A percentile compares a stretch with the other conserved stretches of the same genome.
These are phyloP conservation scores for Popillia japonica DNA, from an alignment of 1,140 invertebrate species.

Conservation along the genomic window DNA sequence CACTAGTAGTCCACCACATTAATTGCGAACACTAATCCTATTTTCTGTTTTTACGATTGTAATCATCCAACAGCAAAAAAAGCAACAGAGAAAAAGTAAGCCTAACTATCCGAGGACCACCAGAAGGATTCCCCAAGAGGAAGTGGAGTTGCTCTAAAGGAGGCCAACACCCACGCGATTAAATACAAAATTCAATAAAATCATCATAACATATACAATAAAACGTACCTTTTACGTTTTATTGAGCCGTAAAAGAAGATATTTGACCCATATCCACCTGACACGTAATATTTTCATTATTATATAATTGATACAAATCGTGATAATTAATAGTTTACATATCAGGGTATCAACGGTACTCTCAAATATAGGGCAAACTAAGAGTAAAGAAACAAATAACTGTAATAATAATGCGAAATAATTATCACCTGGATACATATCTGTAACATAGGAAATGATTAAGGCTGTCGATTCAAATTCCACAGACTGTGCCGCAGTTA, in stretches of 20 bases:
- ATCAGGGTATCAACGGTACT: slow-evolving; percentile 35
- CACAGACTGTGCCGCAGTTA: not conserved
- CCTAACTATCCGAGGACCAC: too few relatives aligned
- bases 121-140: too few relatives aligned
- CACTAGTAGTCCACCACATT: too few relatives aligned
- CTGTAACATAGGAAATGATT: slow-evolving; percentile 47
- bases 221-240: too few relatives aligned
- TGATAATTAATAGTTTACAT: slow-evolving; percentile 33
- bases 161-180: too few relatives aligned
- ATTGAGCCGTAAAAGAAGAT: not conserved
- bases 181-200: too few relatives aligned
- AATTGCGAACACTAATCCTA: too few relatives aligned
- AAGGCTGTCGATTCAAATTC: slow-evolving; percentile 16
- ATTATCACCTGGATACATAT: slow-evolving; percentile 52
- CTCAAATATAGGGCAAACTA: slow-evolving; percentile 34
- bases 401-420: slow-evolving; percentile 51
- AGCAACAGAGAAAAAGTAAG: too few relatives aligned
- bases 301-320: slow-evolving; percentile 4
- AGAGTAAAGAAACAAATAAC: slow-evolving; percentile 48
- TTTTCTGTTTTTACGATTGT: too few relatives aligned
- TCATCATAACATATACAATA: too few relatives aligned
- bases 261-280: slow-evolving; percentile 10
- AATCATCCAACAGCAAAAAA: too few relatives aligned
- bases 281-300: slow-evolving; percentile 20
- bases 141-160: too few relatives aligned